Evolutionary conservation across 2,113 vertebrate species (phyloP), one percentile per base, ranked within the genome.

Genomic region (Megaceryle torquata): DNA sequence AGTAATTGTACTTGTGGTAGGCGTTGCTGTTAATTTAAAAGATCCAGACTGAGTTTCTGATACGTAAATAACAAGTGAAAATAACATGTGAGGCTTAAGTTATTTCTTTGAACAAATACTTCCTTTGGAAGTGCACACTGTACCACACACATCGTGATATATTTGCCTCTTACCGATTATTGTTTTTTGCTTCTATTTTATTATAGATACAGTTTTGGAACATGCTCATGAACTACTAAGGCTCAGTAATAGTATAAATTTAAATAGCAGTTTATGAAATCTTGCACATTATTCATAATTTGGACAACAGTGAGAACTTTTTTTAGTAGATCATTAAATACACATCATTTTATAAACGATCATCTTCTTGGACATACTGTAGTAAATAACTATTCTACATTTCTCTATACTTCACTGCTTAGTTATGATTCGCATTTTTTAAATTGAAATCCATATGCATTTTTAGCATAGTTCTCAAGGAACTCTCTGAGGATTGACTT

Each of bases 401-500:
- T 96, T 94, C 63, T 80, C 67, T 91, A 25, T 69, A 63, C 17
- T 77, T 93, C 43, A 75, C 74, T 89, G 51, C 33, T 89, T 57
- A 75, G 14, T 43, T 78, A 86, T 31, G 31, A 88, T 76, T 46
- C 5, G 2, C 48, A 80, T 54, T 82, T 87, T 89, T 48, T 33
- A 0, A 50, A 59, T 72, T 75, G 13, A 94, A 92, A 93, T 92
- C 65, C n/a, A 48, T 31, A 50, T 86, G 63, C 29, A 57, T 67
- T 82, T 92, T 70, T 59, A 92, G 57, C 69, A 86, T 15, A 89
- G 89, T 84, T 93, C 89, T 92, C 87, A 83, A 71, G 81, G 78
- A 95, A 94, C 56, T 82, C 83, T 92, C 69, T 90, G 69, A 74
- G 87, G 86, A 94, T 78, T 82, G 37, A 94, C 75, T 90, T 82